phyloP scores from a whole-genome alignment of 2,113 vertebrate genomes.

The Peromyscus polionotus region DNA sequence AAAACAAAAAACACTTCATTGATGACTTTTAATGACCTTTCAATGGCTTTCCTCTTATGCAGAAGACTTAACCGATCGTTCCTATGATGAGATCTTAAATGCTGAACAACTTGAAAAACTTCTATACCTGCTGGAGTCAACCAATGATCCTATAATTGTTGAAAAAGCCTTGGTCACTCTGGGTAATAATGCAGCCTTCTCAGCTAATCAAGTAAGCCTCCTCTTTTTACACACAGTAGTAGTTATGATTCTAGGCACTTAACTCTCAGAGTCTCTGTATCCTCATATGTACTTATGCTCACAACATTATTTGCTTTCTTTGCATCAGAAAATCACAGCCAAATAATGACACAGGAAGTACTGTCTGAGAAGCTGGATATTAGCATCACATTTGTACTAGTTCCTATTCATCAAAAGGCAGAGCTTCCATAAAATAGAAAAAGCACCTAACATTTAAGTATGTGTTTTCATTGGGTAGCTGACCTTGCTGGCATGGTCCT shows the following conservation, averaged over 20 bases:
- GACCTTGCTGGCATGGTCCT: background rate
- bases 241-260: background rate
- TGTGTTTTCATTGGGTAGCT: background rate
- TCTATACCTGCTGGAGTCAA: conserved; percentile 90
- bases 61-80: conserved; percentile 77
- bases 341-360: background rate
- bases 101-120: conserved; percentile 91
- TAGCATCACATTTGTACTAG: background rate
- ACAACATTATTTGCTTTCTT: background rate
- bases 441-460: background rate
- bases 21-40: conserved; percentile 46
- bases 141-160: conserved; percentile 88
- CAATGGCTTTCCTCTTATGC: conserved; percentile 61
- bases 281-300: background rate
- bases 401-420: background rate
- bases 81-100: conserved; percentile 87
- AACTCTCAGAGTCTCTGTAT: conserved; percentile 24
- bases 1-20: too few relatives aligned
- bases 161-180: conserved; percentile 92
- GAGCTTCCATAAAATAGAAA: background rate
- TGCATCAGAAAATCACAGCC: conserved; percentile 31
- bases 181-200: conserved; percentile 96
- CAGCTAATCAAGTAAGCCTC: conserved; percentile 94
- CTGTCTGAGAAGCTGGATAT: background rate
- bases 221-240: background rate